phyloP scores from a whole-genome alignment of 2,797 vertebrate species.

The Menidia menidia region DNA sequence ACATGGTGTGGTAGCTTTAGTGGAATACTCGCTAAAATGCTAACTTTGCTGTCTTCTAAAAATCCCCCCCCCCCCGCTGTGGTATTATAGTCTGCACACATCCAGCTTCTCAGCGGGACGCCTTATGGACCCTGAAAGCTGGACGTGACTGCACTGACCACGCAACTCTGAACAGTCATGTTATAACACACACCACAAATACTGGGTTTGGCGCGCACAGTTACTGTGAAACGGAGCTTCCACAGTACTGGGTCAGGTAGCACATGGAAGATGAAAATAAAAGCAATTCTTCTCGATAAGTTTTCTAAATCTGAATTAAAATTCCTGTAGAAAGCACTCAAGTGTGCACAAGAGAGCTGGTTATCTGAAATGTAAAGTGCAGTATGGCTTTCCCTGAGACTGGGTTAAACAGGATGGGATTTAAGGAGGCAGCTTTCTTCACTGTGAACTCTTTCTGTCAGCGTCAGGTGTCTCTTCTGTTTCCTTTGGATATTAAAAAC shows the following conservation, averaged over 20 bases:
- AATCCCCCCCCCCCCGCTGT: conserved; percentile 16
- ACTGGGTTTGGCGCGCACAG: not conserved
- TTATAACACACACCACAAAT: not conserved
- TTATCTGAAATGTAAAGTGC: too few species aligned
- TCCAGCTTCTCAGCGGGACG: conserved; percentile 21
- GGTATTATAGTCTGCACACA: conserved; percentile 11
- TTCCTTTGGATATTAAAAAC: not conserved
- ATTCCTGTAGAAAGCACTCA: too few species aligned
- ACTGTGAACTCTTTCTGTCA: not conserved
- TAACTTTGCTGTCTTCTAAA: conserved; percentile 28
- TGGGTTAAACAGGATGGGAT: too few species aligned
- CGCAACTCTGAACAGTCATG: conserved; percentile 6
- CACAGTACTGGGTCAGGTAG: not conserved
- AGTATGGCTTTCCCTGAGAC: too few species aligned
- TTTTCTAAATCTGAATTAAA: too few species aligned
- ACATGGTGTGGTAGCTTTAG: conserved; percentile 4
- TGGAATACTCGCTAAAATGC: conserved; percentile 34
- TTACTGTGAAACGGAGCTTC: not conserved
- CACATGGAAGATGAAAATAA: not conserved
- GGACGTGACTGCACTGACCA: conserved; percentile 1
- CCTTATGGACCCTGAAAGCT: conserved; percentile 12
- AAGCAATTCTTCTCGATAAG: too few species aligned
- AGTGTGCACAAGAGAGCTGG: too few species aligned
- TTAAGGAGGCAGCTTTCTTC: too few species aligned
- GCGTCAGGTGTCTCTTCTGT: not conserved